Evolutionary conservation across 2,888 invertebrate genomes (phyloP).

Genomic region (Julus scandinavius): DNA sequence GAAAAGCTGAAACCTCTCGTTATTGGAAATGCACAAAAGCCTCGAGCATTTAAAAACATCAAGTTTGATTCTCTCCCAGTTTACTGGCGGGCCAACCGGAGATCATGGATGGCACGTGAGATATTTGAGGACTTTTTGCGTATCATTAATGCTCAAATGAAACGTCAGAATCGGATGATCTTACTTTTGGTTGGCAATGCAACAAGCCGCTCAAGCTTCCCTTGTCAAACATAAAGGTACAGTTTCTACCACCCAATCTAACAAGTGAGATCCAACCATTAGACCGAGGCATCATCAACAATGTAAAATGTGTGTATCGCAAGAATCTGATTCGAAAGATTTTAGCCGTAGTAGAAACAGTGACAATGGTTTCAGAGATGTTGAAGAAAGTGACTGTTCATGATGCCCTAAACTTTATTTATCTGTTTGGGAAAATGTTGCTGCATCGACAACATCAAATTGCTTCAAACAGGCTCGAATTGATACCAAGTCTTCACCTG

Average conservation of each 20-base stretch:
- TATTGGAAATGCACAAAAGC: neutral
- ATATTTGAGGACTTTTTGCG: neutral
- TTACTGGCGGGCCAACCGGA: neutral
- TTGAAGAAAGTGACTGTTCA: neutral
- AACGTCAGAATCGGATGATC: neutral
- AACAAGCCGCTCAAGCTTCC: neutral
- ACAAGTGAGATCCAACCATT: neutral
- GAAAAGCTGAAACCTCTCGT: constrained; percentile 41
- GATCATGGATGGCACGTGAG: neutral
- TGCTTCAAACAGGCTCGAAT: neutral
- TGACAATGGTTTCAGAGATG: neutral
- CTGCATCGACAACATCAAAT: neutral
- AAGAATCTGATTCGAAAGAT: neutral
- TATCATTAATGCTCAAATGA: neutral
- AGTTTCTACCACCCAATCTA: constrained; percentile 41
- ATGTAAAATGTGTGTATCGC: neutral
- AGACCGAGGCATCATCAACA: neutral
- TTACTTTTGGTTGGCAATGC: neutral
- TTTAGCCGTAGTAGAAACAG: neutral
- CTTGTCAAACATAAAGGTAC: constrained; percentile 23
- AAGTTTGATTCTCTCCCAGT: neutral
- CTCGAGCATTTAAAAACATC: neutral
- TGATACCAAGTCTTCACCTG: neutral
- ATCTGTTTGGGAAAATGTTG: neutral
- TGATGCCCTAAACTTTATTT: neutral